These are phyloP conservation scores for Chironomus riparius DNA, from an alignment of 2,888 invertebrate genomes.

Conservation along the genomic window DNA sequence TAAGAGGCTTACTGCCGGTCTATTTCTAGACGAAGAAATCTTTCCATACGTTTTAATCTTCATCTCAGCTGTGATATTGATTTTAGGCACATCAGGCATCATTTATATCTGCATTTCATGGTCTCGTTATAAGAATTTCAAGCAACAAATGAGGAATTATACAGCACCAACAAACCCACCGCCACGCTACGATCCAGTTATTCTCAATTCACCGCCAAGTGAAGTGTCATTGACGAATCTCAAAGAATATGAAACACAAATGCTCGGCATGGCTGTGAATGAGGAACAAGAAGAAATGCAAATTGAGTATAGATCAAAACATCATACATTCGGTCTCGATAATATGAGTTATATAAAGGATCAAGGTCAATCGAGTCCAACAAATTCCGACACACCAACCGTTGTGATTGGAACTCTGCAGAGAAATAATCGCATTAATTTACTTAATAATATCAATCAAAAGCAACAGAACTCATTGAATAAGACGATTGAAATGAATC, in stretches of 20 bases:
- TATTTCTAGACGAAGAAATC: constrained; percentile 56
- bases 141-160: constrained; percentile 72
- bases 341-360: constrained; percentile 81
- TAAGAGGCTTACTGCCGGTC: constrained; percentile 43
- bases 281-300: constrained; percentile 77
- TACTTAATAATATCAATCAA: constrained; percentile 35
- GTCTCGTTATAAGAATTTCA: constrained; percentile 85
- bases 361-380: constrained; percentile 71
- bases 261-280: constrained; percentile 84
- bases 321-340: constrained; percentile 79
- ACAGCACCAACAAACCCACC: constrained; percentile 52
- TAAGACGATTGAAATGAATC: constrained; percentile 41
- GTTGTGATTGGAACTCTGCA: constrained; percentile 58
- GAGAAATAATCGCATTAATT: constrained; percentile 41
- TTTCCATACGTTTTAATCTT: constrained; percentile 84
- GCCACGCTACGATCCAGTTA: constrained; percentile 59
- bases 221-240: constrained; percentile 50
- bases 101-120: constrained; percentile 90
- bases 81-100: constrained; percentile 79
- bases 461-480: constrained; percentile 42
- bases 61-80: constrained; percentile 78
- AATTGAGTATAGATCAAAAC: constrained; percentile 76
- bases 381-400: constrained; percentile 73
- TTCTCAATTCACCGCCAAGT: constrained; percentile 43
- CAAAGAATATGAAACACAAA: constrained; percentile 91